A percentile compares a stretch with the other conserved stretches of the same genome.
Evolutionary conservation across 2,113 vertebrate genomes (phyloP).

Genomic region (Mirounga angustirostris): DNA sequence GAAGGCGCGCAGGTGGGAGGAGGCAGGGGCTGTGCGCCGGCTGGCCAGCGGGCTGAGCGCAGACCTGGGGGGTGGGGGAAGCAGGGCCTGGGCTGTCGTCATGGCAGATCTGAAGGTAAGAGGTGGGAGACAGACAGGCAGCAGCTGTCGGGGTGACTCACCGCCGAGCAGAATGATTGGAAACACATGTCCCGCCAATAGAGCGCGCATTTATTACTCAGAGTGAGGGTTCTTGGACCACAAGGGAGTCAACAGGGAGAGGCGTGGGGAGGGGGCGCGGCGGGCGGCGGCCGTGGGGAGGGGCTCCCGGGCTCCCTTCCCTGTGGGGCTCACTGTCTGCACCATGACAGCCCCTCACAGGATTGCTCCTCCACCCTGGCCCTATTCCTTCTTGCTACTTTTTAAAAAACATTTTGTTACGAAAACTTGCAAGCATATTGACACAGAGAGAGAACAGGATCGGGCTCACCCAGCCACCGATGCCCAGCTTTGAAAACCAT

Average conservation of each 20-base stretch:
- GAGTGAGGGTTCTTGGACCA: slow-evolving; percentile 42
- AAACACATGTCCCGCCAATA: slow-evolving; percentile 83
- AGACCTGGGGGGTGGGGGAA: background rate
- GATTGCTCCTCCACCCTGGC: background rate
- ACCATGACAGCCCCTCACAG: accelerated
- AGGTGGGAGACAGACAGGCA: background rate
- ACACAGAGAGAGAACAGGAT: background rate
- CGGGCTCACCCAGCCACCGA: accelerated
- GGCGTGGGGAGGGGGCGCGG: background rate
- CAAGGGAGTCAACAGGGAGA: slow-evolving; percentile 55
- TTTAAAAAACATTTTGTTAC: background rate
- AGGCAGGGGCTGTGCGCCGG: background rate
- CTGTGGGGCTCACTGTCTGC: background rate
- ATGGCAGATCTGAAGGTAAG: slow-evolving; percentile 39
- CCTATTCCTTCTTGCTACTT: background rate
- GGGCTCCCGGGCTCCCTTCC: background rate
- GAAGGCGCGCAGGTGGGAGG: background rate
- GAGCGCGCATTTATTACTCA: accelerated
- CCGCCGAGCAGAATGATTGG: slow-evolving; percentile 74
- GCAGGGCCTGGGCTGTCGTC: background rate
- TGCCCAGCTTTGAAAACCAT: accelerated
- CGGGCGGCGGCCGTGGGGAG: accelerated
- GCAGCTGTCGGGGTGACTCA: slow-evolving; percentile 82
- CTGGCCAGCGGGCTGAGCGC: background rate
- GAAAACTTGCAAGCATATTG: background rate